Conservation (phyloP, 2,888 invertebrate genomes). For the Meliscaeva auricollis region DNA sequence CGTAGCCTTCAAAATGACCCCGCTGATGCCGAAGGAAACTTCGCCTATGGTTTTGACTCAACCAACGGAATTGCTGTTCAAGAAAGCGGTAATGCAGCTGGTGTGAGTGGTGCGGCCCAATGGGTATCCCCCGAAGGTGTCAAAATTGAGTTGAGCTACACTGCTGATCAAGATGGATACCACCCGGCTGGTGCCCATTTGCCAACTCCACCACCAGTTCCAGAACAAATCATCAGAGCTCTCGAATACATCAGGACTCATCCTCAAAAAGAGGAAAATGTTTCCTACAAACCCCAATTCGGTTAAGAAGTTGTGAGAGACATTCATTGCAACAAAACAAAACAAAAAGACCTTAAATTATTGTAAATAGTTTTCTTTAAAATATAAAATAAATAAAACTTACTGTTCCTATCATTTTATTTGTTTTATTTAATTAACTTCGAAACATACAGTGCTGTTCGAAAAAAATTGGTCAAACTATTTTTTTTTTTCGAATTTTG, state of each 20-base stretch:
- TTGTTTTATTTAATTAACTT: background rate
- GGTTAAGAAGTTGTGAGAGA: background rate
- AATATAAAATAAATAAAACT: background rate
- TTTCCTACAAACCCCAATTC: conserved; percentile 81
- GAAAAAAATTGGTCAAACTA: too few relatives aligned
- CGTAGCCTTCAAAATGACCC: conserved; percentile 83
- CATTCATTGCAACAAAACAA: too few relatives aligned
- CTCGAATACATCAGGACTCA: conserved; percentile 84
- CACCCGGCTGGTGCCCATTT: conserved; percentile 84
- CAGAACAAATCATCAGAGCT: conserved; percentile 84
- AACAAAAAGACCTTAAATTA: conserved; percentile 10
- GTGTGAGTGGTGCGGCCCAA: conserved; percentile 85
- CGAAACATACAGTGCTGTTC: too few relatives aligned
- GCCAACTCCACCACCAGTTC: conserved; percentile 85
- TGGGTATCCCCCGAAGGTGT: conserved; percentile 86
- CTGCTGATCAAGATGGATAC: conserved; percentile 87
- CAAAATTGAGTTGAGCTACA: conserved; percentile 83
- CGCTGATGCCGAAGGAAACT: conserved; percentile 84
- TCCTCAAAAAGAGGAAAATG: background rate
- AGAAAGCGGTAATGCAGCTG: conserved; percentile 85
- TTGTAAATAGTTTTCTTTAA: background rate
- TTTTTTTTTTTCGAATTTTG: too few relatives aligned
- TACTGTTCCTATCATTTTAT: background rate
- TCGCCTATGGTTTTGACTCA: conserved; percentile 85
- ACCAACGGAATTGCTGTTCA: conserved; percentile 86